phyloP scores from a whole-genome alignment of 2,113 vertebrate genomes.

The Microtus oregoni region DNA sequence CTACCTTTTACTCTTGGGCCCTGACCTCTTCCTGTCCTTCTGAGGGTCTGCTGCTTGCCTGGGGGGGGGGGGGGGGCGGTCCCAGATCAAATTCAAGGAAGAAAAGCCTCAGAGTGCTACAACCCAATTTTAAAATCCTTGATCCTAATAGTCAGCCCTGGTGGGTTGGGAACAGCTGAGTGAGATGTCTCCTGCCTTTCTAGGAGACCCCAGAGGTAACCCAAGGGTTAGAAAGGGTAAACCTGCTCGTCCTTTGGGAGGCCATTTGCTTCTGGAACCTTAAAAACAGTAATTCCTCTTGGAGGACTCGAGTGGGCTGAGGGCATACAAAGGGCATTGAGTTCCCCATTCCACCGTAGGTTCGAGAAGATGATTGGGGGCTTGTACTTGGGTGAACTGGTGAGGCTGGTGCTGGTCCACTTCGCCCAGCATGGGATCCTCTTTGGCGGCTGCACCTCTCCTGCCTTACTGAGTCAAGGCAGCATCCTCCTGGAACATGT shows the following conservation, averaged over 20 bases:
- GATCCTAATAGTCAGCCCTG: background rate
- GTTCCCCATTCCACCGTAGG: constrained; percentile 73
- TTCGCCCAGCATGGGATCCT: constrained; percentile 84
- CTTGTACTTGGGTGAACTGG: constrained; percentile 91
- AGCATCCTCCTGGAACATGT: constrained; percentile 85
- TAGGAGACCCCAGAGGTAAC: background rate
- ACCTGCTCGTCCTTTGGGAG: background rate
- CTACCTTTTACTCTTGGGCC: background rate
- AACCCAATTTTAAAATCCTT: constrained; percentile 5
- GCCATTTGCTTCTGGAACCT: background rate
- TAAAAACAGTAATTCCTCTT: background rate
- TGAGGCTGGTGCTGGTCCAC: constrained; percentile 84
- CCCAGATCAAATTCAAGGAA: background rate
- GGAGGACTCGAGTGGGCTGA: background rate
- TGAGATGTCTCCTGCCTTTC: background rate
- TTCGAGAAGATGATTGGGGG: constrained; percentile 94
- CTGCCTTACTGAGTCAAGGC: constrained; percentile 73
- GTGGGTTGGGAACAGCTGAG: background rate
- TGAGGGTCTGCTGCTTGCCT: background rate
- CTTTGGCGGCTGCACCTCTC: constrained; percentile 80
- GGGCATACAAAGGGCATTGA: background rate
- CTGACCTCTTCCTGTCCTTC: background rate
- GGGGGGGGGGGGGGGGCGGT: background rate
- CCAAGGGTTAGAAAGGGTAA: background rate
- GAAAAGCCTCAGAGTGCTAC: constrained; percentile 33